Evolutionary conservation across 2,888 invertebrate species (phyloP), one percentile per base, ranked within the genome.

Genomic region (Aspidiotus destructor): DNA sequence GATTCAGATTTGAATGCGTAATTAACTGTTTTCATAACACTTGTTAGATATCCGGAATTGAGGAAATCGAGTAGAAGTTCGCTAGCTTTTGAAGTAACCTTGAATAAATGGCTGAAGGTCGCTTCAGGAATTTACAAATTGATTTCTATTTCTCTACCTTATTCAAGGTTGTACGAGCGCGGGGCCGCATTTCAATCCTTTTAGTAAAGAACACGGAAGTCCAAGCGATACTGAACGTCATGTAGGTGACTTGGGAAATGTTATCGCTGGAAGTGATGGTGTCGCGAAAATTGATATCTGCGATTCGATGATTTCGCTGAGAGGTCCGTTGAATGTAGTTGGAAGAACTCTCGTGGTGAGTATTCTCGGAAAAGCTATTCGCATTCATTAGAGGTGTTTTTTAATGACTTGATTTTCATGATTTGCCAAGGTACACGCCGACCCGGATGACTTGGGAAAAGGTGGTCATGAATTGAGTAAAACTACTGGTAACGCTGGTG

Each of bases 401-500:
- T 15, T n/a, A 40, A 40, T 40, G 15, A 42, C 16, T 6, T 8
- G 7, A 41, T 28, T 15, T 28, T 13, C 7, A 5, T 10, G 40
- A 41, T 41, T 55, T 8, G 9, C 41, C 41, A 17, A 74, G 78
- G 80, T 96, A 8, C 96, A 97, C 77, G 94, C 89, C 55, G 94
- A 94, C 79, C 84, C 86, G 0, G 97, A 97, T 80, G 97, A 97
- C 79, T 80, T 96, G 70, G 96, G 96, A n/a, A 79, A 85, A 71
- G 95, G 95, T 42, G 94, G 93, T 0, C 90, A 93, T 75, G 93
- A 95, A 76, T 81, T 93, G 72, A 95, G 94, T 81, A 88, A 88
- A 80, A 86, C 88, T 7, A 97, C 96, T 13, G 97, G 97, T 69
- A 95, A 97, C 78, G 95, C 97, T 65, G 97, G 97, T 3, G 90